Conservation (phyloP, 2,797 vertebrate genomes). For the Glyptemys insculpta region DNA sequence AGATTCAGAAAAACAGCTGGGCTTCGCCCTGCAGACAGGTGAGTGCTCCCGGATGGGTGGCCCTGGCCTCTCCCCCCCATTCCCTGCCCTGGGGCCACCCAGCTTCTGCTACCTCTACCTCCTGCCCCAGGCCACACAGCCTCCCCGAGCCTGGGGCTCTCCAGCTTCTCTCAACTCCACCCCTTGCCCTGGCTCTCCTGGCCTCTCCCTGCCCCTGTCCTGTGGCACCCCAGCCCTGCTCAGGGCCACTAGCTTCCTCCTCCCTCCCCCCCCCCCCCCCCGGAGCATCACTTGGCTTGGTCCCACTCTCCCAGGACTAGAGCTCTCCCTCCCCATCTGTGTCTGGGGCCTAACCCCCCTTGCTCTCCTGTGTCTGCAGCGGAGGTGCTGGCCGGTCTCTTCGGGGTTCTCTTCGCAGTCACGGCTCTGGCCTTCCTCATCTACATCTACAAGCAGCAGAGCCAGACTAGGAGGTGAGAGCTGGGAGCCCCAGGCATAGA, state of each 20-base stretch:
- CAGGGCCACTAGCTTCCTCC: background rate
- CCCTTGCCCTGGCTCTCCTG: background rate
- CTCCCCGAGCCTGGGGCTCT: background rate
- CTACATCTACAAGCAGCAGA: conserved; percentile 75
- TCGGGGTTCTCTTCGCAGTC: conserved; percentile 79
- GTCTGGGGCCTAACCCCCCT: background rate
- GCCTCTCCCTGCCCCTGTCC: background rate
- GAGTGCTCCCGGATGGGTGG: fast-evolving
- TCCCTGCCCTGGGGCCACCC: background rate
- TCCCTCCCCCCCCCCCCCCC: background rate
- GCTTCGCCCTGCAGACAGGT: conserved; percentile 54
- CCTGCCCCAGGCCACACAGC: conserved; percentile 46
- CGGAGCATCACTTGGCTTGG: background rate
- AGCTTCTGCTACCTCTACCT: background rate
- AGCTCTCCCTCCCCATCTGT: fast-evolving
- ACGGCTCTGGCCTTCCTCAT: conserved; percentile 78
- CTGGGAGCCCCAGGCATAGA: background rate
- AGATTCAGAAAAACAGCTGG: conserved; percentile 24
- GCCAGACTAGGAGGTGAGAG: conserved; percentile 14
- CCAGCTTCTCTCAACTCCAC: background rate
- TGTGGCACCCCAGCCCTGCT: background rate
- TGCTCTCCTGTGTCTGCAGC: conserved; percentile 50
- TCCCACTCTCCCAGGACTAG: background rate
- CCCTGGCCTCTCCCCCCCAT: background rate
- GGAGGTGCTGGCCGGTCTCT: conserved; percentile 80